Percentiles rank a stretch among this genome's conserved stretches.
Conservation (phyloP, 2,797 vertebrate species). For the Anguilla megastoma region DNA sequence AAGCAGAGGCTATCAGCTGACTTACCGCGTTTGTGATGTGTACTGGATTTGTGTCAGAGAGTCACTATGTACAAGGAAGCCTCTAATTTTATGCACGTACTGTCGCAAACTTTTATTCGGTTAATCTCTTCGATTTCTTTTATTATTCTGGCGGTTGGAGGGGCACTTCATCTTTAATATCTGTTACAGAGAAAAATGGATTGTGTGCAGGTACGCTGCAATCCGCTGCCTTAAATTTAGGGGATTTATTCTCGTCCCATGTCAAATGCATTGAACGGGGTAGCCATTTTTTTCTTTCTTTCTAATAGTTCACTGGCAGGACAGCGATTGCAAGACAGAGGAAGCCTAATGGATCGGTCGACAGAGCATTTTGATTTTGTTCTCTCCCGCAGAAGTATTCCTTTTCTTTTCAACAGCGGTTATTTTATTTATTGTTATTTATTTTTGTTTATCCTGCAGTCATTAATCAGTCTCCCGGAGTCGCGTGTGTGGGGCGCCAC, state of each 20-base stretch:
- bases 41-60: background rate
- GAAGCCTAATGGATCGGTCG: background rate
- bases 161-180: background rate
- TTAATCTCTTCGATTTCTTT: background rate
- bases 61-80: background rate
- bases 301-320: background rate
- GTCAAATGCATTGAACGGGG: background rate
- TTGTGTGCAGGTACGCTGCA: background rate
- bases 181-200: background rate
- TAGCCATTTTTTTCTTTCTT: background rate
- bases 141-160: background rate
- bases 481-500: background rate
- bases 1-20: background rate
- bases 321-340: background rate
- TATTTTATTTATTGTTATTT: background rate
- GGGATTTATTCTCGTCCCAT: background rate
- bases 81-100: background rate
- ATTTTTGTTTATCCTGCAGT: background rate
- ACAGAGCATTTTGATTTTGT: slow-evolving; percentile 13
- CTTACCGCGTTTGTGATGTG: background rate
- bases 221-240: background rate
- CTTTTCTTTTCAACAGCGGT: background rate
- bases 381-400: background rate
- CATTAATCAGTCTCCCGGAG: background rate
- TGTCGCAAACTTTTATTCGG: background rate